Percentiles rank a stretch among this genome's conserved stretches.
Evolutionary conservation across 2,113 vertebrate genomes (phyloP).

Genomic region (Piaya cayana): DNA sequence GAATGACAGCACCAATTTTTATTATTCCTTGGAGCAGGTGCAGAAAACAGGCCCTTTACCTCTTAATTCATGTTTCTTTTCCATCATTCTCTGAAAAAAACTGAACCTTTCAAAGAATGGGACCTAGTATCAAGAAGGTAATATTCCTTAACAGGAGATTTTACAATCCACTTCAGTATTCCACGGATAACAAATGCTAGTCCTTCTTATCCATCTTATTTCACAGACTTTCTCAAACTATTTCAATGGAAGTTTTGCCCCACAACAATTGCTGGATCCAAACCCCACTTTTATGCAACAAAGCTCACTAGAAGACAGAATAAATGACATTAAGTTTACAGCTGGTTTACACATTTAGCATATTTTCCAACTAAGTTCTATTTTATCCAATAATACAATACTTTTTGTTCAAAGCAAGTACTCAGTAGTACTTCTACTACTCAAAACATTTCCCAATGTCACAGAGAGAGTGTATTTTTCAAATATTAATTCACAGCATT

Average conservation of each 20-base stretch:
- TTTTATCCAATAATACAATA: background rate
- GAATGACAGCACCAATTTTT: background rate
- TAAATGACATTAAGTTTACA: background rate
- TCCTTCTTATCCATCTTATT: background rate
- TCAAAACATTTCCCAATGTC: background rate
- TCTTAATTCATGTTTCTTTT: background rate
- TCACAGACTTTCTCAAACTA: background rate
- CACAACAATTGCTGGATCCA: background rate
- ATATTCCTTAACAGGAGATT: background rate
- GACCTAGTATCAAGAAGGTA: background rate
- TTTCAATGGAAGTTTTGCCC: background rate
- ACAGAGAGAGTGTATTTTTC: background rate
- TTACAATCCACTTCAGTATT: background rate
- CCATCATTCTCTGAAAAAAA: background rate
- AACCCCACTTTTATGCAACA: background rate
- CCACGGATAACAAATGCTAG: accelerated
- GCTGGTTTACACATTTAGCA: background rate
- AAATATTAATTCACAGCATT: slow-evolving; percentile 22
- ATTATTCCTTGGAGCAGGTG: background rate
- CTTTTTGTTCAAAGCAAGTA: background rate
- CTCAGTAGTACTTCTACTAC: background rate
- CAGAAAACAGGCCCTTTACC: background rate
- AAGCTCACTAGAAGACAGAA: background rate
- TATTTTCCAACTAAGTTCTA: background rate
- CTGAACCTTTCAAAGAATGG: background rate